Evolutionary conservation across 2,113 vertebrate genomes (phyloP).

Genomic region (Cyprinus carpio): DNA sequence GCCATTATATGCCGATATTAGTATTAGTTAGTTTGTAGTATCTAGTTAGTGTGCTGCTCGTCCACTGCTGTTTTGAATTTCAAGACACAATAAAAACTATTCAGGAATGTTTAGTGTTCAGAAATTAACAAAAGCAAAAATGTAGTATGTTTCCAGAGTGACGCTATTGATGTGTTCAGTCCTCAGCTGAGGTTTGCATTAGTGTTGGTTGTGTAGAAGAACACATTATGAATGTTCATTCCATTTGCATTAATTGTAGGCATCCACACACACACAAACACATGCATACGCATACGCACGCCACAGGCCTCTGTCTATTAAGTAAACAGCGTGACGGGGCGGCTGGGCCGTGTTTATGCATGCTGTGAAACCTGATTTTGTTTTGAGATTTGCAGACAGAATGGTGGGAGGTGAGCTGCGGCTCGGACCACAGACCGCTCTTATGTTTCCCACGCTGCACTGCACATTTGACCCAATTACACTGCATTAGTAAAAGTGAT

Average conservation of each 20-base stretch:
- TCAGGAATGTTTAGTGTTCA: conserved; percentile 3
- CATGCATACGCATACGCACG: neutral
- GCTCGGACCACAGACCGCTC: conserved; percentile 62
- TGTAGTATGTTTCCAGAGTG: neutral
- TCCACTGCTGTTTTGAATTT: conserved; percentile 1
- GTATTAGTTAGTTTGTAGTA: too few species aligned
- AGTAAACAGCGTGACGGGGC: conserved; percentile 73
- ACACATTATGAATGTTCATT: neutral
- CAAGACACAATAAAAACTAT: neutral
- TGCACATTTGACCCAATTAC: conserved; percentile 76
- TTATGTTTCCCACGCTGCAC: conserved; percentile 71
- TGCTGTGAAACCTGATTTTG: conserved; percentile 73
- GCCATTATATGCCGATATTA: too few species aligned
- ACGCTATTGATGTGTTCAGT: neutral
- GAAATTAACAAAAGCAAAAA: neutral
- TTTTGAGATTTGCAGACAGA: conserved; percentile 77
- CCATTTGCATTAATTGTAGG: too few species aligned
- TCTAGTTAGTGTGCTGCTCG: neutral
- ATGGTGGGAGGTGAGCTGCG: conserved; percentile 56
- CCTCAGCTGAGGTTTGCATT: neutral
- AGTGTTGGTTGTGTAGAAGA: neutral
- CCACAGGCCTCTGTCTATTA: conserved; percentile 66
- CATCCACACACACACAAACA: neutral
- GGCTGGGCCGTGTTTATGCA: conserved; percentile 65
- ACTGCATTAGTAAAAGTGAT: conserved; percentile 64